A percentile compares a stretch with the other conserved stretches of the same genome.
Conservation (phyloP, 2,888 invertebrate species). For the Crioceris asparagi region DNA sequence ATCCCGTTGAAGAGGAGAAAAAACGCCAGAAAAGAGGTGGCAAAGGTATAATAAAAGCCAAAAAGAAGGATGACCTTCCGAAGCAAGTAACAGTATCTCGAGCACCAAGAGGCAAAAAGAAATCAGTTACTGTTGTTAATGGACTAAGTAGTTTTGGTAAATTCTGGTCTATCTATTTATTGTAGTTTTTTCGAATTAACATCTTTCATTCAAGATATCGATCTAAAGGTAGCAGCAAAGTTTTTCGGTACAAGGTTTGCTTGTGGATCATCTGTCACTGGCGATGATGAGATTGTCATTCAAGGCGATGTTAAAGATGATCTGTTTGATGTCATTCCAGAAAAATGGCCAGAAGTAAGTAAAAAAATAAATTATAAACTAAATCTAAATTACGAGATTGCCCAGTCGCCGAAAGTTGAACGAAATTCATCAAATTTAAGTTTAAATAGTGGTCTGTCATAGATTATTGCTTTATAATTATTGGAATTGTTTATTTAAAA, state of each 20-base stretch:
- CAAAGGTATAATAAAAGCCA: constrained; percentile 89
- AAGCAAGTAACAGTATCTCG: constrained; percentile 77
- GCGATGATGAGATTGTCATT: constrained; percentile 98
- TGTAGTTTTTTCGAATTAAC: no score
- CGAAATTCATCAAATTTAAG: no score
- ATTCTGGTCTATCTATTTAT: no score
- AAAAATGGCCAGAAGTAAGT: constrained; percentile 90
- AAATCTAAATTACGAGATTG: no score
- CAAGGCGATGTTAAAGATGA: constrained; percentile 99
- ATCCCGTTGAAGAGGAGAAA: constrained; percentile 80
- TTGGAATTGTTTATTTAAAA: no score
- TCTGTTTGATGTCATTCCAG: constrained; percentile 92
- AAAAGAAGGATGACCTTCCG: constrained; percentile 86
- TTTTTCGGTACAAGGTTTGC: constrained; percentile 97
- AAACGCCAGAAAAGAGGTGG: constrained; percentile 95
- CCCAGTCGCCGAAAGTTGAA: no score
- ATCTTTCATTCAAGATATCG: constrained; percentile 85
- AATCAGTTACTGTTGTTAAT: constrained; percentile 94
- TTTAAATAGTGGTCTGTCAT: no score
- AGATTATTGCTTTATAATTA: no score
- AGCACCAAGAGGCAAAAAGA: constrained; percentile 95
- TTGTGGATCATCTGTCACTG: constrained; percentile 98
- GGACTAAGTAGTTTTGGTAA: constrained; percentile 90
- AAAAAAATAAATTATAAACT: no score
- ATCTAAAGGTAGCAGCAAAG: constrained; percentile 94